phyloP scores from a whole-genome alignment of 2,113 vertebrate species.

The Herpetotheres cachinnans region DNA sequence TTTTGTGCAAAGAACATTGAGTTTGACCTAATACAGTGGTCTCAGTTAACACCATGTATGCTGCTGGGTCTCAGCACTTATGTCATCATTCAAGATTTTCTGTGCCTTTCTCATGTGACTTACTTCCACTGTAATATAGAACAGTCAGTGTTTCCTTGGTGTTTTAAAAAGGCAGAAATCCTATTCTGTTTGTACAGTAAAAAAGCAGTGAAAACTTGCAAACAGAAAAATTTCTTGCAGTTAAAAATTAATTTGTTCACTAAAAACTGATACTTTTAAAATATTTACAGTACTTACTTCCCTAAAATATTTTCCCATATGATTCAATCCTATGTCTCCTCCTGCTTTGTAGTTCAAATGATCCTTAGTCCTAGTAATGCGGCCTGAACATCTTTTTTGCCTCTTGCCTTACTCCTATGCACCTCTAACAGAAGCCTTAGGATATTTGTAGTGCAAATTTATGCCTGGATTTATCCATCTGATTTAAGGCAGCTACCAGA shows the following conservation, averaged over 20 bases:
- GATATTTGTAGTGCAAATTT: not conserved
- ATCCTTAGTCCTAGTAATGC: not conserved
- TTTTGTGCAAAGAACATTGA: not conserved
- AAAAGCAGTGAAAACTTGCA: not conserved
- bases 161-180: not conserved
- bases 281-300: not conserved
- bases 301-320: not conserved
- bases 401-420: not conserved
- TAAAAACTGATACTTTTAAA: not conserved
- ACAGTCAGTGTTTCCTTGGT: not conserved
- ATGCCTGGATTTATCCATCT: not conserved
- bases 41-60: not conserved
- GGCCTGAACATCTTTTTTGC: not conserved
- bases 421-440: not conserved
- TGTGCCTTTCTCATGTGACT: not conserved
- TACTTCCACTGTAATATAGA: not conserved
- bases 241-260: not conserved
- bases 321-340: not conserved
- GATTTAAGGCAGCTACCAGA: not conserved
- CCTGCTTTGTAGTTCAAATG: not conserved
- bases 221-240: not conserved
- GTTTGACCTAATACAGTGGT: not conserved
- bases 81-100: fast-evolving
- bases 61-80: not conserved
- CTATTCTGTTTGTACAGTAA: not conserved